Conservation (phyloP, 2,888 invertebrate genomes). For the Rhyacophila evoluta region DNA sequence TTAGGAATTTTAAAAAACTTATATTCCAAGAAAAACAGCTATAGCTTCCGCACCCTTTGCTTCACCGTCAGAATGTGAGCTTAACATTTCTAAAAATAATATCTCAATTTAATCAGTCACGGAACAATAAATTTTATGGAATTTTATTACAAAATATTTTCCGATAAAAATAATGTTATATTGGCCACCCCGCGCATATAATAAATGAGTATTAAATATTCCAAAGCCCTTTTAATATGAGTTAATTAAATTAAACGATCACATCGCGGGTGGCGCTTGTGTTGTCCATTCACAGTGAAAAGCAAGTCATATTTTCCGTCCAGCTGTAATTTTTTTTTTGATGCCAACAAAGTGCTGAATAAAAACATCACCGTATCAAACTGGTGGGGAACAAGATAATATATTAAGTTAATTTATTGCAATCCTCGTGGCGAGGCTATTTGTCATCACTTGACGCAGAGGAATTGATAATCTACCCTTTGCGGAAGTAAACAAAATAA, state of each 20-base stretch:
- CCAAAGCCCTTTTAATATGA: constrained; percentile 41
- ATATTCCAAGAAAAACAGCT: too few relatives aligned
- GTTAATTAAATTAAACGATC: constrained; percentile 48
- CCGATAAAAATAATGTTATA: not conserved
- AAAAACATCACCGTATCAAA: constrained; percentile 47
- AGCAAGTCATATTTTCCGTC: constrained; percentile 49
- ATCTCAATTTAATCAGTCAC: not conserved
- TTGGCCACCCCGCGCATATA: constrained; percentile 5
- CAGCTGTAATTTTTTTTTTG: constrained; percentile 42
- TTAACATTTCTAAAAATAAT: not conserved
- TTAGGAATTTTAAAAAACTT: too few relatives aligned
- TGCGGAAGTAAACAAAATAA: constrained; percentile 39
- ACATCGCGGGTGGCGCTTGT: constrained; percentile 40
- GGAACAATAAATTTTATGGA: not conserved
- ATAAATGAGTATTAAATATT: constrained; percentile 39
- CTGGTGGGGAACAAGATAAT: constrained; percentile 32
- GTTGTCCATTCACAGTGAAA: constrained; percentile 34
- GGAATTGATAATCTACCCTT: constrained; percentile 38
- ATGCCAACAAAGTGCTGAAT: constrained; percentile 47
- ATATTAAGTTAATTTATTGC: constrained; percentile 49
- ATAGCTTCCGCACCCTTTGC: too few relatives aligned
- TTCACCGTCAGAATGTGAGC: not conserved
- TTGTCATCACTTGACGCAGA: constrained; percentile 46
- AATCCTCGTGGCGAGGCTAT: constrained; percentile 43
- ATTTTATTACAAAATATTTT: not conserved